Evolutionary conservation across 2,888 invertebrate species (phyloP).

Genomic region (Lissonota sp.): DNA sequence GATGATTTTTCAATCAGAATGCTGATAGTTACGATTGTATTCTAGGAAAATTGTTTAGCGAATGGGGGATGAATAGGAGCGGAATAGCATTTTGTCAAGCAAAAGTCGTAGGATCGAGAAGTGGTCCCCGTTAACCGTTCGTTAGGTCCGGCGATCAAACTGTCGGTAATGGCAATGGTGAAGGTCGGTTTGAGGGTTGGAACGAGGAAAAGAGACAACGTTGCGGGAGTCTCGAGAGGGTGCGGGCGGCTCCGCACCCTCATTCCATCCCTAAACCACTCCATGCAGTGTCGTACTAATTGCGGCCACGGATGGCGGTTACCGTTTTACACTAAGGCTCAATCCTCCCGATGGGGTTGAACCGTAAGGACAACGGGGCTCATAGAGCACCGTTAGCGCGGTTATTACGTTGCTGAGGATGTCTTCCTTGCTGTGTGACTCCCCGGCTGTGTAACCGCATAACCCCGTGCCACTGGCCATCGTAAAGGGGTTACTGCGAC

Average conservation of each 20-base stretch:
- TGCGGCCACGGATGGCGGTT: constrained; percentile 82
- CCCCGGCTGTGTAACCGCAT: background rate
- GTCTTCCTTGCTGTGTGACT: constrained; percentile 16
- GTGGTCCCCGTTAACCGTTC: constrained; percentile 75
- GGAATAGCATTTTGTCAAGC: background rate
- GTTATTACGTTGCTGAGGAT: constrained; percentile 21
- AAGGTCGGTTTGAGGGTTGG: constrained; percentile 58
- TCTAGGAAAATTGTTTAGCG: background rate
- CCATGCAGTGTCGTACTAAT: constrained; percentile 82
- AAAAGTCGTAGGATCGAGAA: constrained; percentile 29
- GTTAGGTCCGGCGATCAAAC: constrained; percentile 77
- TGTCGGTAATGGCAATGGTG: constrained; percentile 71
- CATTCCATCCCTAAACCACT: constrained; percentile 75
- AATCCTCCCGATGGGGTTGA: constrained; percentile 79
- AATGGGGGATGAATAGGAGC: background rate
- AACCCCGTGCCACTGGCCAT: constrained; percentile 73
- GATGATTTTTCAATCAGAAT: too few relatives aligned
- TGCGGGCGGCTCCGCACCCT: constrained; percentile 48
- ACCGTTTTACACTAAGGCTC: constrained; percentile 79
- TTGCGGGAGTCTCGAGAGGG: constrained; percentile 16
- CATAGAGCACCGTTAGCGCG: background rate
- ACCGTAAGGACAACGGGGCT: constrained; percentile 22
- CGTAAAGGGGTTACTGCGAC: constrained; percentile 72
- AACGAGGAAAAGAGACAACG: constrained; percentile 17
- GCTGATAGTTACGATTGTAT: background rate